A percentile compares a stretch with the other conserved stretches of the same genome.
These are phyloP conservation scores for Limnephilus rhombicus DNA, from an alignment of 2,888 invertebrate species.

Conservation along the genomic window DNA sequence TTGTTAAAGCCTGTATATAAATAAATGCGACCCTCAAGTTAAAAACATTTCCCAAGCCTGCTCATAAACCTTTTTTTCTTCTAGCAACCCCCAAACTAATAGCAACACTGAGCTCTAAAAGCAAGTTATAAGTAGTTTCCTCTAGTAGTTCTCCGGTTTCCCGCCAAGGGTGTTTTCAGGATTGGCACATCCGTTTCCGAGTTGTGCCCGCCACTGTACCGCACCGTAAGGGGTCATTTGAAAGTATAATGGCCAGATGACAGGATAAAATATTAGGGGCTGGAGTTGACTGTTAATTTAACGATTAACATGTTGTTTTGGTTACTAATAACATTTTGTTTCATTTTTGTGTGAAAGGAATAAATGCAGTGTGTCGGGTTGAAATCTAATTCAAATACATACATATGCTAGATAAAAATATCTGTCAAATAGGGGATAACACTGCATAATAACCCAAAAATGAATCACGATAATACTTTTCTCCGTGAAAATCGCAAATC, in stretches of 20 bases:
- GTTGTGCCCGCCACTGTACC: neutral
- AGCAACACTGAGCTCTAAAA: neutral
- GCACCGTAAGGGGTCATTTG: neutral
- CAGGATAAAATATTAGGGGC: neutral
- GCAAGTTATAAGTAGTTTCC: neutral
- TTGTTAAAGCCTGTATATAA: too few relatives aligned
- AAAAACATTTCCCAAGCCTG: neutral
- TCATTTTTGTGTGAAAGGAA: neutral
- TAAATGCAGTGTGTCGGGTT: neutral
- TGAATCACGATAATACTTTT: too few relatives aligned
- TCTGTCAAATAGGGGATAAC: too few relatives aligned
- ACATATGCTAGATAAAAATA: too few relatives aligned
- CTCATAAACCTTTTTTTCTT: neutral
- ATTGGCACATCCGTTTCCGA: neutral
- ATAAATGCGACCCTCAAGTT: neutral
- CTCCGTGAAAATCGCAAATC: too few relatives aligned
- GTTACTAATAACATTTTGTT: neutral
- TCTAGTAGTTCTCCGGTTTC: neutral
- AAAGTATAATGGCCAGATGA: slow-evolving; percentile 4
- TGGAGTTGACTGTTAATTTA: neutral
- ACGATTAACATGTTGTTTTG: neutral
- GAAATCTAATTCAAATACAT: too few relatives aligned
- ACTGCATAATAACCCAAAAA: too few relatives aligned
- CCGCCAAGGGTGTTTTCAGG: neutral
- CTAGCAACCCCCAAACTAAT: neutral